Evolutionary conservation across 1,140 invertebrate genomes (phyloP), one percentile per base, ranked within the genome.

Genomic region (Andricus grossulariae): DNA sequence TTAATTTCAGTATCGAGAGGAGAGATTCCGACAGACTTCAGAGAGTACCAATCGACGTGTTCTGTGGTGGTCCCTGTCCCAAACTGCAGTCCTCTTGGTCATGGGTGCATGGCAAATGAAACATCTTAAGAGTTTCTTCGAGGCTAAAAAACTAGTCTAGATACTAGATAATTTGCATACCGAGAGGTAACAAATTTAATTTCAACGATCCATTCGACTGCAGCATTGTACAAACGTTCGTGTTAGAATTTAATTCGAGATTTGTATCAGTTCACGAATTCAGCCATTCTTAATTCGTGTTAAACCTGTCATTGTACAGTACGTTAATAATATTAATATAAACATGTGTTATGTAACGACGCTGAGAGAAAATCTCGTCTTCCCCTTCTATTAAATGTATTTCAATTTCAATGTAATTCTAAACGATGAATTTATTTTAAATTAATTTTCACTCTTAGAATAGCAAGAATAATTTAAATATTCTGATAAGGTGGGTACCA

Each of bases 71-170:
- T 98, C 98, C 51, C 91, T 99, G 15, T 94, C 95, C 5, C 99
- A 99, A 92, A 98, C 97, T 7, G 92, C 94, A 19, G 96, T 99
- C 71, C 93, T 99, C 11, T 88, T 99, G 0, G 90, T 94, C 10
- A 99, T 99, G 94, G 99, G 99, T 19, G 95, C 97, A 60, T 99
- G 98, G 98, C 99, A 99, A 92, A 99, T 99, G 98, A 95, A 94
- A 87, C 99, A 99, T 94, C 93, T 99, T 52, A 99, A 99, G 93
- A 97, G 97, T 84, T 99, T 99, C 94, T 99, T 99, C 89, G 98
- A 99, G 93, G 99, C 99, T 16, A 99, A 99, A 91, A 99, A 99
- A 94, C 93, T 99, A 86, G 99, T 99, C 66, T 99, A 95, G 72
- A 25, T 52, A 51, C 39, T 45, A 45, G 39, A 45, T 45, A 11